Percentiles rank a stretch among this genome's conserved stretches.
Evolutionary conservation across 2,888 invertebrate species (phyloP).

Genomic region (Oeneis ivallda): DNA sequence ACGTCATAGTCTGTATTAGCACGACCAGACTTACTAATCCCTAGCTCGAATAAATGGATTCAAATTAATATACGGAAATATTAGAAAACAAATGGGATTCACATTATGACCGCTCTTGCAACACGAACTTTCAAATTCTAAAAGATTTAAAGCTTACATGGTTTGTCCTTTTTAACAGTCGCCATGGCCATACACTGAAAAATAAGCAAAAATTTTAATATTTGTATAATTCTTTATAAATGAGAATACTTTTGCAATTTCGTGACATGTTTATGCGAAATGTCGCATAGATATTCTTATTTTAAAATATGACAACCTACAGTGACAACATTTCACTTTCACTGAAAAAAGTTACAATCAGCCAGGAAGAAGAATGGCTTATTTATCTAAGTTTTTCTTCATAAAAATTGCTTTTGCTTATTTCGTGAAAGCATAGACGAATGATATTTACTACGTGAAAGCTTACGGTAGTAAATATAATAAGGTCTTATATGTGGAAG

Average conservation of each 20-base stretch:
- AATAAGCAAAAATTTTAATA: slow-evolving; percentile 25
- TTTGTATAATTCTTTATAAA: slow-evolving; percentile 12
- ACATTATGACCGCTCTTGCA: no score
- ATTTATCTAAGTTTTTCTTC: not conserved
- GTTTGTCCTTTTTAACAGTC: slow-evolving; percentile 66
- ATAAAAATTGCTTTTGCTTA: not conserved
- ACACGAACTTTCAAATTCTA: not conserved
- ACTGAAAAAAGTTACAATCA: not conserved
- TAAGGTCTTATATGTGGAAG: no score
- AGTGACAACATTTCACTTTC: not conserved
- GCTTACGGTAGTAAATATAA: no score
- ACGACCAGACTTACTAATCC: no score
- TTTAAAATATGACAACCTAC: slow-evolving; percentile 31
- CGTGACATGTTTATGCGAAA: slow-evolving; percentile 28
- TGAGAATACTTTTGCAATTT: slow-evolving; percentile 34
- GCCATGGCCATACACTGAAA: slow-evolving; percentile 50
- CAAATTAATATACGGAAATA: no score
- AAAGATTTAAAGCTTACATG: slow-evolving; percentile 54
- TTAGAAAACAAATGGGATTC: no score
- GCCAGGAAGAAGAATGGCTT: not conserved
- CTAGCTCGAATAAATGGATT: no score
- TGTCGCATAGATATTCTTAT: slow-evolving; percentile 37
- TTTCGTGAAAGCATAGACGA: no score
- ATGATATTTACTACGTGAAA: no score
- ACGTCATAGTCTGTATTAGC: no score